Base-by-base conservation (phyloP, 2,888 invertebrate genomes). In the Halictus ligatus region DNA sequence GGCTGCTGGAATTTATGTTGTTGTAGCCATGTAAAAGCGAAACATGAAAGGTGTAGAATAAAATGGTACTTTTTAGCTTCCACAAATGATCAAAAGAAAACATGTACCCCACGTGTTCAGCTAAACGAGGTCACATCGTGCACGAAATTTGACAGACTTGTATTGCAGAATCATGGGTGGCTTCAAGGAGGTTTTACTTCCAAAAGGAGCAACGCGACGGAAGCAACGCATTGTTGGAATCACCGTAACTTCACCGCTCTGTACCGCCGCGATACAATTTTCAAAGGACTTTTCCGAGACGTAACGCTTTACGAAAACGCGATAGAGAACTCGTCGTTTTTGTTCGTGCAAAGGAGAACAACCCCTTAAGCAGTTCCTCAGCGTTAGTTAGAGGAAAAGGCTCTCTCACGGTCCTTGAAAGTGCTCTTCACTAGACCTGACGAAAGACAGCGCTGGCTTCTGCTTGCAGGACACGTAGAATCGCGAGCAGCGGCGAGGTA, bases 391-490 rank as follows among this genome's bases (percentile, higher is more conserved):
- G 69, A 0, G 13, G 10, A 25, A 25, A 58, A 35, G 54, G 2
- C 18, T 58, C 73, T 46, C 78, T 82, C 73, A 54, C 64, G 48
- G n/a, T 35, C 25, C 35, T 18, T 18, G 54, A 50, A 18, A n/a
- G 29, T n/a, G 29, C 13, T 29, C 18, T 35, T 50, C 35, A 10
- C 50, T 71, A 48, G 13, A 25, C n/a, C 8, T 18, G 21, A 1
- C 25, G 12, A 25, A 79, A 84, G 60, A 85, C 71, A 80, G 74
- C 58, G 76, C 13, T 15, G n/a, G 8, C 13, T 18, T 29, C 18
- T 80, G 50, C 50, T 84, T 77, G 15, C 69, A 25, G 18, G 15
- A 54, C 69, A 71, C 58, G 73, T 64, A 73, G n/a, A 84, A 83
- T 76, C 67, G 29, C n/a, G 54, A 54, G 74, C 54, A 35, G 13